Conservation (phyloP, 2,113 vertebrate genomes). For the Poeciliopsis turrubarensis region DNA sequence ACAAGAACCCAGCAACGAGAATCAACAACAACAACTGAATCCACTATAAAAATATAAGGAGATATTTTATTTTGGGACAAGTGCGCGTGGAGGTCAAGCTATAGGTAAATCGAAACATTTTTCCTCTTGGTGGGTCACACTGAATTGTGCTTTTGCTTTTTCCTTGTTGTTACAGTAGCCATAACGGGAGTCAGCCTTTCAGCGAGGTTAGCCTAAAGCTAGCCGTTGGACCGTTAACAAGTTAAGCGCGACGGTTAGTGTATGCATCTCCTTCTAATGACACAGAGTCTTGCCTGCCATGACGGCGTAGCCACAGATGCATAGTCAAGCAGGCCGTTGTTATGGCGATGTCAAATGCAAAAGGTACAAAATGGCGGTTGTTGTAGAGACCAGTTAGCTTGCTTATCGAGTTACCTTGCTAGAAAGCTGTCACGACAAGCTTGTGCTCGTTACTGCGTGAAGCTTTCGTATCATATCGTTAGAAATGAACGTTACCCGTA, state of each 20-base stretch:
- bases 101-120: slow-evolving; percentile 55
- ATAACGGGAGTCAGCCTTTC: slow-evolving; percentile 63
- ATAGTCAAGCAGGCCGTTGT: slow-evolving; percentile 80
- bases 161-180: slow-evolving; percentile 73
- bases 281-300: slow-evolving; percentile 56
- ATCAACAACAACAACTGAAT: slow-evolving; percentile 90
- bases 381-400: slow-evolving; percentile 76
- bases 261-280: slow-evolving; percentile 30
- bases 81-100: slow-evolving; percentile 79
- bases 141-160: slow-evolving; percentile 67
- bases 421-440: slow-evolving; percentile 60
- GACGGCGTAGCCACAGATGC: slow-evolving; percentile 69
- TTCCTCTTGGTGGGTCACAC: slow-evolving; percentile 51
- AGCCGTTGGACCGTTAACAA: slow-evolving; percentile 38
- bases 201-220: slow-evolving; percentile 61
- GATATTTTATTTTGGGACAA: slow-evolving; percentile 73
- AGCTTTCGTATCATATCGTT: not conserved
- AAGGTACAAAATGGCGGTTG: slow-evolving; percentile 87
- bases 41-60: slow-evolving; percentile 77
- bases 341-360: slow-evolving; percentile 87
- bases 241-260: slow-evolving; percentile 20
- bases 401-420: slow-evolving; percentile 48
- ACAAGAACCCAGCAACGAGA: slow-evolving; percentile 97
- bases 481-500: not conserved
- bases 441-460: not conserved